These are phyloP conservation scores for Hypanus sabinus DNA, from an alignment of 2,113 vertebrate species.

Conservation along the genomic window DNA sequence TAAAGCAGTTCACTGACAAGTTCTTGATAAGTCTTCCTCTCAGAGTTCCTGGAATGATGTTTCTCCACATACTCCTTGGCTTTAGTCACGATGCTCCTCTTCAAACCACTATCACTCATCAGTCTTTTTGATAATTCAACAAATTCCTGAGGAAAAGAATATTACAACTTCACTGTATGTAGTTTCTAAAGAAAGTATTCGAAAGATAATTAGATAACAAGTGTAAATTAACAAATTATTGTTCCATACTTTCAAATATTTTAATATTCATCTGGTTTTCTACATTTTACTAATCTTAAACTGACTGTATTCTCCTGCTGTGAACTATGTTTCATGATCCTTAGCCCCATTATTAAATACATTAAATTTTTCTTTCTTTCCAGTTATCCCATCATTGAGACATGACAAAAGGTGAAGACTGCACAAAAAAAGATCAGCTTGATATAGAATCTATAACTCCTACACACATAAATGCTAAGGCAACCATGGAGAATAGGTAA, in stretches of 20 bases:
- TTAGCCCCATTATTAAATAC: neutral
- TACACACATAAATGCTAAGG: neutral
- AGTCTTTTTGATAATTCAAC: constrained; percentile 69
- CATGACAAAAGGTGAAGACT: neutral
- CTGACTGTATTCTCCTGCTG: neutral
- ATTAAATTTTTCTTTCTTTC: too few species aligned
- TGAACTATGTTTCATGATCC: neutral
- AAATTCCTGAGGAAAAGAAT: constrained; percentile 68
- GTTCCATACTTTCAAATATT: neutral
- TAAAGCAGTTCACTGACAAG: constrained; percentile 50
- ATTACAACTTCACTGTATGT: neutral
- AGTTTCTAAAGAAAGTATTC: neutral
- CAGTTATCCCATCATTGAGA: neutral
- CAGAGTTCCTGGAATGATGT: constrained; percentile 61
- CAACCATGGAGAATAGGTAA: neutral
- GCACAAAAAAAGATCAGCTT: neutral
- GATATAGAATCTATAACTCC: neutral
- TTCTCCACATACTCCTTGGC: constrained; percentile 66
- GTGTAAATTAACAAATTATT: neutral
- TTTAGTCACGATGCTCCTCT: constrained; percentile 55
- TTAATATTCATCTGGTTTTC: neutral
- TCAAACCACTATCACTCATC: constrained; percentile 57
- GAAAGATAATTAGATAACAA: neutral
- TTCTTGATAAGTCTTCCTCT: constrained; percentile 68
- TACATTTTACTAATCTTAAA: neutral